phyloP scores from a whole-genome alignment of 2,113 vertebrate species.

The Anas platyrhynchos region DNA sequence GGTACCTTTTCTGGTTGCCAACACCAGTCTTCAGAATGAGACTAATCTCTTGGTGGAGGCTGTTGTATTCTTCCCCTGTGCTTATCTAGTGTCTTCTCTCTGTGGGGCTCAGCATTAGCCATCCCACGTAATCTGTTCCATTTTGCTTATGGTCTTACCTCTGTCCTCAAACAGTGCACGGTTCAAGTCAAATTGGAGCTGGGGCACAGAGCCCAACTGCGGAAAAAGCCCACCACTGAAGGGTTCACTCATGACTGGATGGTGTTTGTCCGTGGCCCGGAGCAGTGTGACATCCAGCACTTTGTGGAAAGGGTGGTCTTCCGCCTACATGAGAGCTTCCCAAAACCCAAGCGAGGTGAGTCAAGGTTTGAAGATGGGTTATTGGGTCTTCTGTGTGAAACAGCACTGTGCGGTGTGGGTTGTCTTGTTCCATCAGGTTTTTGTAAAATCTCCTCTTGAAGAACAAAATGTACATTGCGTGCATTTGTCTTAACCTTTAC shows the following conservation, averaged over 20 bases:
- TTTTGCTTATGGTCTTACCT: neutral
- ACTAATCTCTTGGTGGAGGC: neutral
- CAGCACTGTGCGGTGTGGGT: neutral
- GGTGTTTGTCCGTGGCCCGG: constrained; percentile 97
- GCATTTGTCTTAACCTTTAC: neutral
- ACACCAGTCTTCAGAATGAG: neutral
- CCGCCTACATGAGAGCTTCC: constrained; percentile 97
- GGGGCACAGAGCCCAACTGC: constrained; percentile 94
- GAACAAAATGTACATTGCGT: neutral
- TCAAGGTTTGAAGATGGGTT: neutral
- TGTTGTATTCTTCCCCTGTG: neutral
- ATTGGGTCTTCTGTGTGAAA: neutral
- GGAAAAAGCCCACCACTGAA: constrained; percentile 95
- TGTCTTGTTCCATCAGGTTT: neutral
- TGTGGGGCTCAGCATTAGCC: neutral
- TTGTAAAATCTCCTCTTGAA: neutral
- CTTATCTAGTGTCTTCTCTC: neutral
- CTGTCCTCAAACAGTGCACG: constrained; percentile 84
- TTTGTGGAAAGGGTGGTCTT: constrained; percentile 98
- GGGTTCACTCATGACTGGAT: constrained; percentile 99
- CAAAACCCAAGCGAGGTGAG: constrained; percentile 96
- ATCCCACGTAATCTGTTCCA: neutral
- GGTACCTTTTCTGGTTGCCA: neutral
- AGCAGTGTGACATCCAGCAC: constrained; percentile 97
- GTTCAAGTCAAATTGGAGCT: constrained; percentile 99